Conservation (phyloP, 2,888 invertebrate species). For the Stenurella melanura region DNA sequence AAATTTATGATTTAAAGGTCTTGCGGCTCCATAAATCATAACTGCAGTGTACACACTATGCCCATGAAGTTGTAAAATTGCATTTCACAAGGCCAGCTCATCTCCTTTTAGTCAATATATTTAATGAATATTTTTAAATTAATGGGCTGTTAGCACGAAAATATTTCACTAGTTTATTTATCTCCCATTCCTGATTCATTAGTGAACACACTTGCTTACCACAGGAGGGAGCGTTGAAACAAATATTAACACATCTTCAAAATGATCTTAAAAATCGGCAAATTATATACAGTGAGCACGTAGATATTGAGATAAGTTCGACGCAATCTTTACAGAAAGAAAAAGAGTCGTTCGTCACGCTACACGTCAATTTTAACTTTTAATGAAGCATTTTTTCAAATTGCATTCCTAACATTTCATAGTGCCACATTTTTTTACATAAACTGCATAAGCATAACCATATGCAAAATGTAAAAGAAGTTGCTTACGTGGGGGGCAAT, state of each 20-base stretch:
- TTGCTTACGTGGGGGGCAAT: too few species aligned
- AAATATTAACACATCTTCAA: background rate
- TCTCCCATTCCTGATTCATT: conserved; percentile 11
- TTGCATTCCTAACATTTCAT: too few species aligned
- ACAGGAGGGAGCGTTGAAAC: background rate
- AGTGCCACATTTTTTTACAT: too few species aligned
- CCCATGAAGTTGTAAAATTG: conserved; percentile 36
- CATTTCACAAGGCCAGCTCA: conserved; percentile 20
- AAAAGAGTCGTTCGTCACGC: too few species aligned
- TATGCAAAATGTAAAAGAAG: too few species aligned
- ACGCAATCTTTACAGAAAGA: too few species aligned
- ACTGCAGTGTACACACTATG: conserved; percentile 27
- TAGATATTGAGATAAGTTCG: too few species aligned
- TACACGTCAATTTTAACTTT: too few species aligned
- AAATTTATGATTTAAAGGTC: conserved; percentile 43
- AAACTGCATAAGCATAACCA: too few species aligned
- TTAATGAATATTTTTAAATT: conserved; percentile 35
- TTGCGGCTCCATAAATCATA: conserved; percentile 39
- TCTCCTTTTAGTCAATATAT: conserved; percentile 1
- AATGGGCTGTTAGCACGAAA: conserved; percentile 32
- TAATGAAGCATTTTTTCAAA: too few species aligned
- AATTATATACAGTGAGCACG: too few species aligned
- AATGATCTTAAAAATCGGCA: background rate
- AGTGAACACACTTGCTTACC: conserved; percentile 9
- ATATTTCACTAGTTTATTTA: conserved; percentile 12